These are phyloP conservation scores for Nemurella pictetii DNA, from an alignment of 2,888 invertebrate genomes.

Conservation along the genomic window DNA sequence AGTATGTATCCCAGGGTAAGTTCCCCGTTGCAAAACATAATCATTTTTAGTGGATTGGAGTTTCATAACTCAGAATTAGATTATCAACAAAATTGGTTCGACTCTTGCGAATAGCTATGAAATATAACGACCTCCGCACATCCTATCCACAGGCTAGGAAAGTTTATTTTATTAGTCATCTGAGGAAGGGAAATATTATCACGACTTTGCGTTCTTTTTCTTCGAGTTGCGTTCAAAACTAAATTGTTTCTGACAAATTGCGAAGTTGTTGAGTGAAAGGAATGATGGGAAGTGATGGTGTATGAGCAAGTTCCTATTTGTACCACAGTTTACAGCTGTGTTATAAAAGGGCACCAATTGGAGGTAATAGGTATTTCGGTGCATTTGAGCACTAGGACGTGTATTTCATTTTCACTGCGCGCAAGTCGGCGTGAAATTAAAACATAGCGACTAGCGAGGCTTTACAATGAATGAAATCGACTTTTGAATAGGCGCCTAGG, in stretches of 20 bases:
- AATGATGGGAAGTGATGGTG: background rate
- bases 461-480: background rate
- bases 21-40: background rate
- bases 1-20: background rate
- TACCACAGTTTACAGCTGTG: background rate
- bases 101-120: background rate
- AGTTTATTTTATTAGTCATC: no score
- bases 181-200: background rate
- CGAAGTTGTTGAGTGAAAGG: background rate
- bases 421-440: background rate
- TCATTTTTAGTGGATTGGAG: background rate
- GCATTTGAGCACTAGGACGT: background rate
- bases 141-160: no score
- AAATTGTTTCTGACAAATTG: background rate
- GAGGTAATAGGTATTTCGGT: background rate
- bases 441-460: background rate
- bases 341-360: background rate
- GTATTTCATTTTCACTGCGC: background rate
- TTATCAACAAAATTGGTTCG: background rate
- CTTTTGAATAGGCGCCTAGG: background rate
- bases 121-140: background rate
- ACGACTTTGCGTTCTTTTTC: background rate
- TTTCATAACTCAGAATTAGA: background rate
- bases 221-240: background rate
- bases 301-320: background rate